Evolutionary conservation across 1,140 invertebrate genomes (phyloP), one percentile per base, ranked within the genome.

Genomic region (Drosophila tsacasi): DNA sequence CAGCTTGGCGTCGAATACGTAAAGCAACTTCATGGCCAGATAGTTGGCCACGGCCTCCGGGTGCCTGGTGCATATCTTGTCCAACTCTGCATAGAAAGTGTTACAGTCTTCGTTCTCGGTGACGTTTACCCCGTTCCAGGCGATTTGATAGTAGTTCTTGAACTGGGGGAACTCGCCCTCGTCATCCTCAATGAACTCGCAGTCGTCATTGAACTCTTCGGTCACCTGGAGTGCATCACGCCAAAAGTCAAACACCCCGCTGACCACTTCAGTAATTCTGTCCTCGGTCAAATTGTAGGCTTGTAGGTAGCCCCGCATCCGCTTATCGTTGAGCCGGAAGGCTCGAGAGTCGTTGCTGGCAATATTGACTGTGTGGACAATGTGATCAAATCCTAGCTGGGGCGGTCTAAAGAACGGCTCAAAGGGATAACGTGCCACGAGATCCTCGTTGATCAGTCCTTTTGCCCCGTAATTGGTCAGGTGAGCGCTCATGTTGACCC

Each of bases 401-500:
- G 91, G 91, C 27, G 90, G 42, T 27, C 76, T 71, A 10, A 83
- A 87, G 25, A 76, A 77, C 0, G 91, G 84, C n/a, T 49, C 23
- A 50, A 89, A 92, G 0, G 91, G 91, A 67, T 86, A 89, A 71
- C 40, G 0, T 61, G 77, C 25, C 60, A 4, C 9, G 8, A 86
- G 54, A 0, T 72, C 35, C 3, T 92, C 86, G 17, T 67, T 39
- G 23, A 92, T 85, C 0, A 92, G 59, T 21, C 84, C 78, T 1
- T 52, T 25, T 2, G 44, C 65, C 17, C 79, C 91, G 12, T 78
- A 92, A 35, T 92, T 92, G 1, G 72, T 87, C 8, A 92, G 25
- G 21, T 92, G 84, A 13, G 84, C 61, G 60, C 84, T 92, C 91
- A 92, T 92, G 58, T 92, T 92, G 19, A 92, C 75, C 91, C 91